Base-by-base conservation (phyloP, 1,140 invertebrate species). In the Trichonephila inaurata region DNA sequence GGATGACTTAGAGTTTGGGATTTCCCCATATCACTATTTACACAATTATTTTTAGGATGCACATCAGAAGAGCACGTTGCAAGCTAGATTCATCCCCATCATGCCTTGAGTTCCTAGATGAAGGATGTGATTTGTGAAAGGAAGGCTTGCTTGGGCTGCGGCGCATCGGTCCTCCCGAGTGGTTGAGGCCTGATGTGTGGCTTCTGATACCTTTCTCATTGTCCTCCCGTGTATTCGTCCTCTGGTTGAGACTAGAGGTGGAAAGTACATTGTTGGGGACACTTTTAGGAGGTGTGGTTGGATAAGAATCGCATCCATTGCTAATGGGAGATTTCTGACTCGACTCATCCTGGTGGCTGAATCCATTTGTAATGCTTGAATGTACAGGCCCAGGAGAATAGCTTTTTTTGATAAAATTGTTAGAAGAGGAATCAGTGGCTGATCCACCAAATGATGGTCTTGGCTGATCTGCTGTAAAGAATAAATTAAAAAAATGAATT, bases 1-100 rank as follows among this genome's bases (percentile, higher is more conserved):
- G 69, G 83, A 60, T 85, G 90, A 92, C 90, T 92, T 85, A 92
- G 90, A 61, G 77, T 77, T 81, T 90, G 89, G 89, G 21, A 58
- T 40, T 58, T 90, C n/a, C 89, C 64, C n/a, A 40, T 77, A 85
- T 81, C 64, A 90, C 64, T 90, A 90, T 90, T 77, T 81, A 90
- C 83, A 85, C n/a, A 89, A 89, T 18, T 69, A 69, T 89, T 89
- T 19, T 28, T 64, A 16, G 51, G 64, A 28, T 77, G 72, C 4
- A 28, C 24, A 16, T 33, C 21, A 28, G 28, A 61, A 16, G 85
- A 28, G 85, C 21, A 62, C 64, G 64, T 10, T 40, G 24, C 18
- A 24, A 61, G 40, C 18, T 66, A 7, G 86, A 64, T 14, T 89
- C 87, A 5, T 89, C 87, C 19, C 24, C 19, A 44, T 89, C 87